phyloP scores from a whole-genome alignment of 2,113 vertebrate species.

The Beaufortia kweichowensis region DNA sequence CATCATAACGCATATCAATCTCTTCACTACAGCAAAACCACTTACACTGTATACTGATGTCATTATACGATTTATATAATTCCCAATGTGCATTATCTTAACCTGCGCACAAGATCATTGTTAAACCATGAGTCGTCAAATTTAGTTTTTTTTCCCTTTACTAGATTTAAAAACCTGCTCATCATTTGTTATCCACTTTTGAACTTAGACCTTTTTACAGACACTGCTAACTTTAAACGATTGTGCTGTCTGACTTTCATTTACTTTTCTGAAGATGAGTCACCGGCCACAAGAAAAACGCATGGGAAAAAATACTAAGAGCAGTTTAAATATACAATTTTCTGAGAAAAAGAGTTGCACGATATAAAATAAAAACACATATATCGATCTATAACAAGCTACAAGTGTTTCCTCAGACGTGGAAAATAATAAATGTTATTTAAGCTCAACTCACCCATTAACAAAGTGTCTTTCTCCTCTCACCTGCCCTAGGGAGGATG shows the following conservation, averaged over 20 bases:
- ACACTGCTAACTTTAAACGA: background rate
- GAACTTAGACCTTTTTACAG: background rate
- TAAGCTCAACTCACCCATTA: constrained; percentile 37
- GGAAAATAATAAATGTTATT: background rate
- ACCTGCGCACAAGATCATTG: background rate
- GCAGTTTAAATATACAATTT: background rate
- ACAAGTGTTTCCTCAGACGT: background rate
- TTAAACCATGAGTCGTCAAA: background rate
- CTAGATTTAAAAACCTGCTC: background rate
- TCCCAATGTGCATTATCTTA: background rate
- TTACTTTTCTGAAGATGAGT: background rate
- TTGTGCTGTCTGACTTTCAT: background rate
- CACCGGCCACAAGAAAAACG: background rate
- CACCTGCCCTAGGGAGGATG: background rate
- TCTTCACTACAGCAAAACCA: background rate
- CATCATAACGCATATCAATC: constrained; percentile 7
- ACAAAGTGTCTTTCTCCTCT: background rate
- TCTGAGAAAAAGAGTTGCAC: too few species aligned
- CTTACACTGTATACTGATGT: background rate
- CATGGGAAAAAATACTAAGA: background rate
- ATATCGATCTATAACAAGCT: background rate
- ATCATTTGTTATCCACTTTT: background rate
- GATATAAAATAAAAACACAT: background rate
- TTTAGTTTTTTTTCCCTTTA: too few species aligned
- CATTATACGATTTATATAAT: background rate